Conservation (phyloP, 2,888 invertebrate species). For the Hydroisotoma schaefferi region DNA sequence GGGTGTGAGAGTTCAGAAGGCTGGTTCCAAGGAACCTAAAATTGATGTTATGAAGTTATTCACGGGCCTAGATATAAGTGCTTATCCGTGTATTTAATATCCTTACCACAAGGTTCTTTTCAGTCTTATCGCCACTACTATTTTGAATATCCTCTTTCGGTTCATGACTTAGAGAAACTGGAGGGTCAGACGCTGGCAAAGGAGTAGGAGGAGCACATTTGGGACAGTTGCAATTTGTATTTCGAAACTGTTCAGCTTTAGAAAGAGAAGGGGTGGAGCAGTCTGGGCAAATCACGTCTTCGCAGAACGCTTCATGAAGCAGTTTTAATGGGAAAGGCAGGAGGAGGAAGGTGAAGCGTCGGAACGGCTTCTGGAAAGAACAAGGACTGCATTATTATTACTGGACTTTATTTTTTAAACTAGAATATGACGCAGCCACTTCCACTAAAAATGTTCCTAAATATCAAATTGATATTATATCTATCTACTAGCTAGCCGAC, state of each 20-base stretch:
- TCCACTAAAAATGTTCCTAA: no score
- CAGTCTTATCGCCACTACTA: neutral
- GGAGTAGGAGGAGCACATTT: neutral
- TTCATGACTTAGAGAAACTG: neutral
- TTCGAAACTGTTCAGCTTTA: neutral
- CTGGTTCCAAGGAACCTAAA: constrained; percentile 16
- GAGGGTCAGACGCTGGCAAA: neutral
- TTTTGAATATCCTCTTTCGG: neutral
- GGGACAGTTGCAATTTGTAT: neutral
- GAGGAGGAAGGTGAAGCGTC: constrained; percentile 1
- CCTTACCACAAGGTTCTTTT: neutral
- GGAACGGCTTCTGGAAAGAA: neutral
- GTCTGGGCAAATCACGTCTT: constrained; percentile 2
- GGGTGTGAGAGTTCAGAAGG: constrained; percentile 35
- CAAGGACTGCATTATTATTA: no score
- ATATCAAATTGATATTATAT: no score
- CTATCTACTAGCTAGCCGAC: no score
- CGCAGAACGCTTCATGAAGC: constrained; percentile 3
- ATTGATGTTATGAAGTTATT: neutral
- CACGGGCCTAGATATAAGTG: no score
- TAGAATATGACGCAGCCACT: no score
- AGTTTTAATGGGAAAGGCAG: constrained; percentile 13
- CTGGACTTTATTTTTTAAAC: no score
- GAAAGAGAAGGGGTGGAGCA: neutral
- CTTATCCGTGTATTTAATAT: no score